Percentiles rank a stretch among this genome's conserved stretches.
phyloP scores from a whole-genome alignment of 1,140 invertebrate genomes.

The Zaprionus capensis region DNA sequence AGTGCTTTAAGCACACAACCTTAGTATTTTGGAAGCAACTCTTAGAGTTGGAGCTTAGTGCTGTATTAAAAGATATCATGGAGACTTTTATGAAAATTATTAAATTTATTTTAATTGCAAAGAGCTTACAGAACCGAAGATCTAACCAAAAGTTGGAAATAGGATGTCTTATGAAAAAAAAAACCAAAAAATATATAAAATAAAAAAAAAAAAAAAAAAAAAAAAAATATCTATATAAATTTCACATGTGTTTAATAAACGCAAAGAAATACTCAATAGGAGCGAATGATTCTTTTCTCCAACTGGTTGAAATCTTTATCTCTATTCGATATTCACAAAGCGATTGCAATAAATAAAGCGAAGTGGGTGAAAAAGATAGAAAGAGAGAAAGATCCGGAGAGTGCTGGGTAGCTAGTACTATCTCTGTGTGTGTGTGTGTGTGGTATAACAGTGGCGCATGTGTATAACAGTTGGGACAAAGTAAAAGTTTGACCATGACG shows the following conservation, averaged over 20 bases:
- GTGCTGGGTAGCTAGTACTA: neutral
- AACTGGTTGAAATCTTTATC: neutral
- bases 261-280: neutral
- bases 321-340: neutral
- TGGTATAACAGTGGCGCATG: slow-evolving; percentile 37
- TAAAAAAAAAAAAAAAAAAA: no score
- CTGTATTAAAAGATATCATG: no score
- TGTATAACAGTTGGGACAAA: slow-evolving; percentile 52
- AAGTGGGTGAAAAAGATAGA: slow-evolving; percentile 16
- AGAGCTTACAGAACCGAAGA: no score
- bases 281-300: neutral
- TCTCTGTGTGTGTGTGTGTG: neutral
- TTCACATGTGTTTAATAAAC: neutral
- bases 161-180: no score
- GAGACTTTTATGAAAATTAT: no score
- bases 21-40: no score
- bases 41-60: no score
- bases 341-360: neutral
- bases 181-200: no score
- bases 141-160: no score
- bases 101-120: no score
- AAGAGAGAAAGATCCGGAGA: neutral
- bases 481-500: slow-evolving; percentile 60
- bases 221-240: no score
- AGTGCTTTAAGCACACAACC: no score